Percentiles rank a stretch among this genome's conserved stretches.
Evolutionary conservation across 1,140 invertebrate species (phyloP).

Genomic region (Pissodes strobi): DNA sequence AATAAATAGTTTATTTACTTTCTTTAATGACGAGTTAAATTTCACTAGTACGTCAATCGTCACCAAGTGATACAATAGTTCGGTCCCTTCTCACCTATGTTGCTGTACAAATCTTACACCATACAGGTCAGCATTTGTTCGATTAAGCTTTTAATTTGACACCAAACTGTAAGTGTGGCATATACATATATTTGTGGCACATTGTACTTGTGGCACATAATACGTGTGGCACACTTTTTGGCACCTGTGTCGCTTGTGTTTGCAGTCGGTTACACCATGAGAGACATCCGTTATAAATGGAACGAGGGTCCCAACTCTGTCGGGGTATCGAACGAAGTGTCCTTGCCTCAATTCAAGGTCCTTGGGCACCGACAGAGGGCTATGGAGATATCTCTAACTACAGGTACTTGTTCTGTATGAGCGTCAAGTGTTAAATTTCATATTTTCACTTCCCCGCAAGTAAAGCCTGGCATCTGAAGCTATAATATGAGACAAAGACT

Average conservation of each 20-base stretch:
- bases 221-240: constrained; percentile 17
- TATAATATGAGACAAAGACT: no score
- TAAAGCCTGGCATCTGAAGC: no score
- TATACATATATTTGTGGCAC: neutral
- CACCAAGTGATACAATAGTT: no score
- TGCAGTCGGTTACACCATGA: constrained; percentile 96
- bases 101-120: neutral
- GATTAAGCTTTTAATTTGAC: constrained; percentile 18
- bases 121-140: constrained; percentile 3
- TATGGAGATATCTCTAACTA: constrained; percentile 90
- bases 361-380: constrained; percentile 85
- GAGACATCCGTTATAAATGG: constrained; percentile 95
- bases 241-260: constrained; percentile 56
- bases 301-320: constrained; percentile 90
- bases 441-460: neutral
- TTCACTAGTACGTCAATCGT: no score
- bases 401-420: constrained; percentile 77
- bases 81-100: neutral
- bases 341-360: constrained; percentile 93
- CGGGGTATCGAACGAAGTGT: constrained; percentile 89
- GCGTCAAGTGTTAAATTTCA: no score
- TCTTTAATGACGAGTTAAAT: no score
- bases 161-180: neutral
- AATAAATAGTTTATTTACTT: no score
- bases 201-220: neutral